Evolutionary conservation across 2,797 vertebrate species (phyloP).

Genomic region (Siniperca undulata): DNA sequence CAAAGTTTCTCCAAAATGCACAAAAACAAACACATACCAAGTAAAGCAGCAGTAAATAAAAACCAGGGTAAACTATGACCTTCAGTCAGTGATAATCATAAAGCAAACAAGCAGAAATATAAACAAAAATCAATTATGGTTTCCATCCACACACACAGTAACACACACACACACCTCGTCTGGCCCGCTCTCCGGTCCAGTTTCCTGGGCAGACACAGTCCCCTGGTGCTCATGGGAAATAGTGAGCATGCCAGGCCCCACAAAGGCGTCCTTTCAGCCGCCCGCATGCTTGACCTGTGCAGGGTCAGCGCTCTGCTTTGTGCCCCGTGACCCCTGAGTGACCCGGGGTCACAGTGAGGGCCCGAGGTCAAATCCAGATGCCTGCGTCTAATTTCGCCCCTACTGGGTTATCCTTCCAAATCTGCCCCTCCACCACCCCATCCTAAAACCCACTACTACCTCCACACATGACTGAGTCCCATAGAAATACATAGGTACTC

Average conservation of each 20-base stretch:
- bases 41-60: conserved; percentile 48
- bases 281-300: conserved; percentile 88
- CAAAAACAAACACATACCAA: conserved; percentile 47
- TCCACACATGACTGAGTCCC: conserved; percentile 66
- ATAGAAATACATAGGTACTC: conserved; percentile 67
- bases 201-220: conserved; percentile 84
- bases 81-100: conserved; percentile 67
- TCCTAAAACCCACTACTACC: conserved; percentile 57
- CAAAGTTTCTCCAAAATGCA: conserved; percentile 25
- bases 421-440: conserved; percentile 66
- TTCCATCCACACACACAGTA: conserved; percentile 50
- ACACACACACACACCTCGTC: conserved; percentile 68
- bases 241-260: conserved; percentile 85
- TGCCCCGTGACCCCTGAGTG: conserved; percentile 82
- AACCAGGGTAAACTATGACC: conserved; percentile 53
- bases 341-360: conserved; percentile 82
- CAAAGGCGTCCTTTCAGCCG: conserved; percentile 87
- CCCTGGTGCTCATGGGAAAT: conserved; percentile 89
- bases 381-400: conserved; percentile 87
- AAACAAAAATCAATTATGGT: conserved; percentile 77
- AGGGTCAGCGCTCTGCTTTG: conserved; percentile 86
- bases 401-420: conserved; percentile 81
- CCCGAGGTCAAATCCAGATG: conserved; percentile 86
- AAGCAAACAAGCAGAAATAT: conserved; percentile 68
- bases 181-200: conserved; percentile 72